Conservation (phyloP, 2,888 invertebrate species). For the Diogma glabrata region DNA sequence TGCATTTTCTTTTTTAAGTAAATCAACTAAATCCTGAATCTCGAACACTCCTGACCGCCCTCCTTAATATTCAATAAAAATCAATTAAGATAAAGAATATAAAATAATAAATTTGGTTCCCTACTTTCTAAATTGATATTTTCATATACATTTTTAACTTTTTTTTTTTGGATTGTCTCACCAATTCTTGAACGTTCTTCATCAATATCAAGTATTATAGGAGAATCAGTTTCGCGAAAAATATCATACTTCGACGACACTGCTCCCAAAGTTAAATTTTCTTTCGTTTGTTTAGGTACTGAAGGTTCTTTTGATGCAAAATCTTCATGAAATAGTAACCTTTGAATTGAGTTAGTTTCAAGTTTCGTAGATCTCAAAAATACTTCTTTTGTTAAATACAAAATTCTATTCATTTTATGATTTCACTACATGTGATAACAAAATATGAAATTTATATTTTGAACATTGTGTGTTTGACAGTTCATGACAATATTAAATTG, state of each 20-base stretch:
- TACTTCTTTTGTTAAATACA: too few species aligned
- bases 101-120: slow-evolving; percentile 20
- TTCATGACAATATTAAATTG: too few species aligned
- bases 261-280: slow-evolving; percentile 36
- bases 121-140: slow-evolving; percentile 46
- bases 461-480: too few species aligned
- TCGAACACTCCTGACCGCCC: slow-evolving; percentile 79
- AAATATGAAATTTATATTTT: too few species aligned
- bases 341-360: too few species aligned
- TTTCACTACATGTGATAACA: too few species aligned
- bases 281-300: not conserved
- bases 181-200: slow-evolving; percentile 43
- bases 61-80: slow-evolving; percentile 41
- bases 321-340: slow-evolving; percentile 14
- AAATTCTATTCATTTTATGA: too few species aligned
- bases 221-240: slow-evolving; percentile 57
- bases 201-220: slow-evolving; percentile 58
- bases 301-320: slow-evolving; percentile 8
- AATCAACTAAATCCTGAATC: slow-evolving; percentile 67
- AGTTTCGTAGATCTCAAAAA: too few species aligned
- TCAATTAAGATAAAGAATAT: slow-evolving; percentile 5
- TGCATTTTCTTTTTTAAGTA: slow-evolving; percentile 66
- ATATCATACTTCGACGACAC: slow-evolving; percentile 52
- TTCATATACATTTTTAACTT: slow-evolving; percentile 41
- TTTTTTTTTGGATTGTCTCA: slow-evolving; percentile 35